phyloP scores from a whole-genome alignment of 2,888 invertebrate species.

The Julus scandinavius region DNA sequence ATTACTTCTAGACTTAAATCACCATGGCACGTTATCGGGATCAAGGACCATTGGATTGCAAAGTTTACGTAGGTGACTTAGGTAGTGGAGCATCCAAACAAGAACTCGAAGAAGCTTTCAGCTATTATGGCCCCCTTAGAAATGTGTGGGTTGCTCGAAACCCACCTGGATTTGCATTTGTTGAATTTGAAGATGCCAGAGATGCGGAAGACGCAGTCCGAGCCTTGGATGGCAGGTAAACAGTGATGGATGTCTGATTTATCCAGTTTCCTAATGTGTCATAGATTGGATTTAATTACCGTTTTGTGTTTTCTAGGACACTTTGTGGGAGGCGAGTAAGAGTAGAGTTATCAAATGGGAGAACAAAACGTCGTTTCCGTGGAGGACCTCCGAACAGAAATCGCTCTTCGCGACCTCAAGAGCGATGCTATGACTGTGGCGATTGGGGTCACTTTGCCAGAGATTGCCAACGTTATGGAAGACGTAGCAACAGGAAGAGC shows the following conservation, averaged over 20 bases:
- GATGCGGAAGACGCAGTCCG: constrained; percentile 77
- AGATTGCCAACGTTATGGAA: constrained; percentile 72
- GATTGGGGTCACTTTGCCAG: constrained; percentile 93
- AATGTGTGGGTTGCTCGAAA: constrained; percentile 69
- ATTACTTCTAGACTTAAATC: background rate
- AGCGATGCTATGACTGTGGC: constrained; percentile 94
- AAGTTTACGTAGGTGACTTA: constrained; percentile 60
- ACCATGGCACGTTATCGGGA: constrained; percentile 56
- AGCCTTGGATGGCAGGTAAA: constrained; percentile 82
- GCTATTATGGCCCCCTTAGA: constrained; percentile 67
- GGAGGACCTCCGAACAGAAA: constrained; percentile 64
- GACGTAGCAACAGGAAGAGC: constrained; percentile 56
- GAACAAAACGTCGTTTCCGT: constrained; percentile 65
- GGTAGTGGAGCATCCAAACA: constrained; percentile 59
- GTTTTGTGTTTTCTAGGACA: constrained; percentile 61
- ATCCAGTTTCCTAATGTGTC: background rate
- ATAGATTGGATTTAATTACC: background rate
- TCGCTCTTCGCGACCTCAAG: constrained; percentile 87
- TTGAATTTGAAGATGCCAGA: constrained; percentile 59
- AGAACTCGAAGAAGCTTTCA: constrained; percentile 66
- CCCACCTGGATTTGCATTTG: constrained; percentile 60
- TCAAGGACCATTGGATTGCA: constrained; percentile 59
- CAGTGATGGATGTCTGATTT: background rate
- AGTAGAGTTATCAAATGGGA: constrained; percentile 92
- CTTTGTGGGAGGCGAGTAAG: constrained; percentile 88